These are phyloP conservation scores for Candidula unifasciata DNA, from an alignment of 2,888 invertebrate genomes.

Conservation along the genomic window DNA sequence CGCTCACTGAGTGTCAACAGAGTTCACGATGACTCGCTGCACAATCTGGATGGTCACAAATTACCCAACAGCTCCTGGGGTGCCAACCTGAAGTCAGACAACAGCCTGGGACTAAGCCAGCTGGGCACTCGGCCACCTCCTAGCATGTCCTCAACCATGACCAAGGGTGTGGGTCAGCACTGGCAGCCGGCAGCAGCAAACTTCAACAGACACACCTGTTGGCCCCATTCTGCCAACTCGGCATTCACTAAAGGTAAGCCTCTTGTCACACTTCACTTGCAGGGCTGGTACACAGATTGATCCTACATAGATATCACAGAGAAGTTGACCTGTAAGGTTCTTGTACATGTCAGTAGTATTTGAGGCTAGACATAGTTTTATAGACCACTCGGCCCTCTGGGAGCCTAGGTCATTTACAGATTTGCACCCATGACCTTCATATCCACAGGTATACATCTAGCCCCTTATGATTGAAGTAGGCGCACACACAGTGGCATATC, in stretches of 20 bases:
- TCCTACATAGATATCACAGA: too few species aligned
- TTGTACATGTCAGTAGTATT: too few species aligned
- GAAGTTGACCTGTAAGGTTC: too few species aligned
- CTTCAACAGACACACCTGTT: conserved; percentile 80
- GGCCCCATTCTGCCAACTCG: conserved; percentile 66
- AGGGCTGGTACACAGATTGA: too few species aligned
- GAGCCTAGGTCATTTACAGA: too few species aligned
- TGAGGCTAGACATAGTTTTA: background rate
- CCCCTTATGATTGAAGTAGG: too few species aligned
- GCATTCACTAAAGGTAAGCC: conserved; percentile 64
- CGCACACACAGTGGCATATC: too few species aligned
- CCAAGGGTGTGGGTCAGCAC: conserved; percentile 73
- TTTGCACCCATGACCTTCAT: too few species aligned
- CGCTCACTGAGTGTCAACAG: conserved; percentile 89
- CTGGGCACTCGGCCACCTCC: conserved; percentile 72
- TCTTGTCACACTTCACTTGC: background rate
- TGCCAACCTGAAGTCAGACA: conserved; percentile 40
- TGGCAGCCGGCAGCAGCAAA: conserved; percentile 52
- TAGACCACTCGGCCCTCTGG: too few species aligned
- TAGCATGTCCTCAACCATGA: conserved; percentile 78
- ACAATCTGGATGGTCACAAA: conserved; percentile 64
- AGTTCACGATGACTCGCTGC: conserved; percentile 87
- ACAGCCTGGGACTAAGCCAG: conserved; percentile 56
- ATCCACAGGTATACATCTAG: too few species aligned
- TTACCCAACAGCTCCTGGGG: conserved; percentile 58